A percentile compares a stretch with the other conserved stretches of the same genome.
These are phyloP conservation scores for Poecilia picta DNA, from an alignment of 2,797 vertebrate genomes.

Conservation along the genomic window DNA sequence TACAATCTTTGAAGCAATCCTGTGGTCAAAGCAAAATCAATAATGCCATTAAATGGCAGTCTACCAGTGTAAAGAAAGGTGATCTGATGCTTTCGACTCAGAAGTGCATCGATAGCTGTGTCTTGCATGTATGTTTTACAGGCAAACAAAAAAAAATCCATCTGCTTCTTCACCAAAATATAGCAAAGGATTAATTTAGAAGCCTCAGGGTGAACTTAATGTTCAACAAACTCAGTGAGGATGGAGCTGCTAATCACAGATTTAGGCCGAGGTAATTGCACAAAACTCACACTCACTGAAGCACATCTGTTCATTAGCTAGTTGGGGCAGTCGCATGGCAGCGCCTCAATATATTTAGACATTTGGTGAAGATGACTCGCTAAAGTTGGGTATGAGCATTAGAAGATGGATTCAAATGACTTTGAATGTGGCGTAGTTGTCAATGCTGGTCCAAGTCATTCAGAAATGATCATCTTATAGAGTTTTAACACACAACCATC, in stretches of 20 bases:
- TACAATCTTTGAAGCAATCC: conserved; percentile 28
- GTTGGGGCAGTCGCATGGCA: not conserved
- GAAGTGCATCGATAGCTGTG: conserved; percentile 2
- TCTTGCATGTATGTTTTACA: not conserved
- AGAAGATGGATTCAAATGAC: conserved; percentile 1
- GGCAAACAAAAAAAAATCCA: conserved; percentile 1
- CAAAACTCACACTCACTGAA: not conserved
- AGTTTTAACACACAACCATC: not conserved
- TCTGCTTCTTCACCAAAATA: conserved; percentile 19
- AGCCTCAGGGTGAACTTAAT: conserved; percentile 18
- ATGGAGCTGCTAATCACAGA: conserved; percentile 29
- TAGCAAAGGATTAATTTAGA: conserved; percentile 26
- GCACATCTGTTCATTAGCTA: not conserved
- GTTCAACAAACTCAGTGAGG: conserved; percentile 36
- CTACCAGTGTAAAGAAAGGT: conserved; percentile 21
- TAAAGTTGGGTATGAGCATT: not conserved
- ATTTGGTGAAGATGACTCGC: not conserved
- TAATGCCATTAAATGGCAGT: conserved; percentile 33
- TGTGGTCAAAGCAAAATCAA: conserved; percentile 44
- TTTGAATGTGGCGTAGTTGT: not conserved
- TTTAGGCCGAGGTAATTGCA: not conserved
- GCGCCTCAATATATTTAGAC: not conserved
- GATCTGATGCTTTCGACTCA: conserved; percentile 22
- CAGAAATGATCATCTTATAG: not conserved
- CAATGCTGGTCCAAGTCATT: not conserved